A percentile compares a stretch with the other conserved stretches of the same genome.
These are phyloP conservation scores for Tipula unca DNA, from an alignment of 2,888 invertebrate genomes.

Conservation along the genomic window DNA sequence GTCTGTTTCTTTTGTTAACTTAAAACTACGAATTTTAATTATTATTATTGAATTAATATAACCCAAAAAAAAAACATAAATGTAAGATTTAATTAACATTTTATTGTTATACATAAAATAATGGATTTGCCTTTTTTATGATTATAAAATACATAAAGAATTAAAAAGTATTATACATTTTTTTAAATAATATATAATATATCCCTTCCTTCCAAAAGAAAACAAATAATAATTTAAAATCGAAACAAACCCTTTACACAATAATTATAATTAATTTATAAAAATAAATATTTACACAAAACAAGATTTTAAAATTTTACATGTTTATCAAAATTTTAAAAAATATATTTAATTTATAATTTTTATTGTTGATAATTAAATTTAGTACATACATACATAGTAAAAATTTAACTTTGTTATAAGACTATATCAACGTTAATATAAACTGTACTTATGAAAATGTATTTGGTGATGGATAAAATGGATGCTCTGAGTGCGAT, in stretches of 20 bases:
- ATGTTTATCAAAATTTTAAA: neutral
- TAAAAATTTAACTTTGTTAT: neutral
- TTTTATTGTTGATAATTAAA: neutral
- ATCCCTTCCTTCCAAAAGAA: neutral
- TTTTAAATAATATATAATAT: neutral
- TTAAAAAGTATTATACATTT: neutral
- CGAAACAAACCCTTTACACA: neutral
- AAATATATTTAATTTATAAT: neutral
- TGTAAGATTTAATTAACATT: neutral
- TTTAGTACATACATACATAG: neutral
- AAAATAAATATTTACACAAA: neutral
- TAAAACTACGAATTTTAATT: neutral
- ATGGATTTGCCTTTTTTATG: neutral
- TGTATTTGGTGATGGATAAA: too few species aligned
- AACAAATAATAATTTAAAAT: neutral
- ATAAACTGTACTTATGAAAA: too few species aligned
- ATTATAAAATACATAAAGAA: neutral
- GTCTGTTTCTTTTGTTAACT: neutral
- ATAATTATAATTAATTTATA: neutral
- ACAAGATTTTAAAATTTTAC: neutral
- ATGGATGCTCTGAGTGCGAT: too few species aligned
- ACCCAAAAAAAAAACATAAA: neutral
- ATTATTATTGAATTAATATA: neutral
- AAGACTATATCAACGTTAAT: too few species aligned
- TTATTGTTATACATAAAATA: neutral